phyloP scores from a whole-genome alignment of 2,888 invertebrate genomes.

The Spilosoma lubricipeda region DNA sequence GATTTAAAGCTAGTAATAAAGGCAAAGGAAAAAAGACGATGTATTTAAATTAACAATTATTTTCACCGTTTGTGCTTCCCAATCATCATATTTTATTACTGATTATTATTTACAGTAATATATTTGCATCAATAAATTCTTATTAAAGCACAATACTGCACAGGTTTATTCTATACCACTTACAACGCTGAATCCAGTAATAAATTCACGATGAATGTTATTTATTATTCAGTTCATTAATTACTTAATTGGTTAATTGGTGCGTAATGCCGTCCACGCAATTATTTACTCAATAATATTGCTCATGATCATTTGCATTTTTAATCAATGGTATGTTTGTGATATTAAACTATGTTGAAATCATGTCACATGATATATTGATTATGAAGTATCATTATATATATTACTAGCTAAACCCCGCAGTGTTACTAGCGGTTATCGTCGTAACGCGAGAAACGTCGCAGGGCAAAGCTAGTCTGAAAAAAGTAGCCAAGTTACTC shows the following conservation, averaged over 20 bases:
- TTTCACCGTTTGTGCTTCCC: background rate
- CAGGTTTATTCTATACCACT: constrained; percentile 5
- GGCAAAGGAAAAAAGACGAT: background rate
- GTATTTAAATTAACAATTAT: background rate
- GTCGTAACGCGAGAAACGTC: too few species aligned
- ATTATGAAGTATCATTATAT: too few species aligned
- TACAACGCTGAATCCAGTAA: constrained; percentile 34
- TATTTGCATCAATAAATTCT: background rate
- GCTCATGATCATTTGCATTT: constrained; percentile 21
- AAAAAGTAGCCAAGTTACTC: too few species aligned
- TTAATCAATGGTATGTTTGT: constrained; percentile 7
- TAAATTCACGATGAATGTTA: constrained; percentile 46
- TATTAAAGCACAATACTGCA: constrained; percentile 26
- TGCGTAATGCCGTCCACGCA: constrained; percentile 49
- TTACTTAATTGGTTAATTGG: constrained; percentile 63
- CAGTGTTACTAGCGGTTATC: too few species aligned
- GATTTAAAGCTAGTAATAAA: background rate
- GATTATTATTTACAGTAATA: background rate
- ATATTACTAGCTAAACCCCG: too few species aligned
- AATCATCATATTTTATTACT: background rate
- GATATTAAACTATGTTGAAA: background rate
- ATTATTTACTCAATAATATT: constrained; percentile 41
- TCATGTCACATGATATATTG: background rate
- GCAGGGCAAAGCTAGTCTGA: too few species aligned
- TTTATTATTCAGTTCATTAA: constrained; percentile 52